These are phyloP conservation scores for Diplazon laetatorius DNA, from an alignment of 2,888 invertebrate species.

Conservation along the genomic window DNA sequence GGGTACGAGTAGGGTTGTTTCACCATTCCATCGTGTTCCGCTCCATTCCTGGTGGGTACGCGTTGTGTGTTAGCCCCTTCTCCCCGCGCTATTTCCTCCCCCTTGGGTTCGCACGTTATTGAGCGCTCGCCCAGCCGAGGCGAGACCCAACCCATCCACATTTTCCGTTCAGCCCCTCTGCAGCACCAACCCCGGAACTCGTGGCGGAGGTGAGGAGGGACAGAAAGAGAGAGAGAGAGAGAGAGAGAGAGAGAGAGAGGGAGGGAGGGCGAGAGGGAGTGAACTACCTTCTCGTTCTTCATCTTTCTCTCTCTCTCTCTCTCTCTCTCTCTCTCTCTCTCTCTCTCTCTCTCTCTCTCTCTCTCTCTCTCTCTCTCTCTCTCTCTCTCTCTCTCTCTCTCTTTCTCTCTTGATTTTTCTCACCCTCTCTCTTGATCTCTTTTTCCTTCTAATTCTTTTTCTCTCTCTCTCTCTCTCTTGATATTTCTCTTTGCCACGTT, in stretches of 20 bases:
- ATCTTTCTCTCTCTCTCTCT: not conserved
- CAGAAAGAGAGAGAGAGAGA: constrained; percentile 61
- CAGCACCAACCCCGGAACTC: constrained; percentile 62
- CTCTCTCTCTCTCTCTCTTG: constrained; percentile 46
- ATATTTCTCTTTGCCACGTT: constrained; percentile 68
- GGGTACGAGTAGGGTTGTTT: constrained; percentile 68
- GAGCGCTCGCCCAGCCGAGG: constrained; percentile 86
- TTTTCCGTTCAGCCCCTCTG: constrained; percentile 78
- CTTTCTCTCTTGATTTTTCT: no score
- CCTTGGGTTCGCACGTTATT: constrained; percentile 86
- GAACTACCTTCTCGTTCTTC: constrained; percentile 62
- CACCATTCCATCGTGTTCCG: constrained; percentile 74
- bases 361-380: no score
- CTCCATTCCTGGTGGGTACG: constrained; percentile 75
- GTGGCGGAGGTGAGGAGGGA: constrained; percentile 66
- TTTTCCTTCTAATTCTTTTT: constrained; percentile 55
- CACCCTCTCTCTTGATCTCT: constrained; percentile 46
- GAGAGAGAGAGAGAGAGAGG: constrained; percentile 64
- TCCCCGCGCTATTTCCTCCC: constrained; percentile 83
- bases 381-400: no score
- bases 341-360: constrained; percentile 68
- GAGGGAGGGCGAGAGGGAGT: constrained; percentile 47
- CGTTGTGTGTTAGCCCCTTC: no score
- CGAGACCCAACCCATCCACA: constrained; percentile 84
- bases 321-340: constrained; percentile 62